Percentiles rank a stretch among this genome's conserved stretches.
Conservation (phyloP, 2,888 invertebrate genomes). For the Odontothrips loti region DNA sequence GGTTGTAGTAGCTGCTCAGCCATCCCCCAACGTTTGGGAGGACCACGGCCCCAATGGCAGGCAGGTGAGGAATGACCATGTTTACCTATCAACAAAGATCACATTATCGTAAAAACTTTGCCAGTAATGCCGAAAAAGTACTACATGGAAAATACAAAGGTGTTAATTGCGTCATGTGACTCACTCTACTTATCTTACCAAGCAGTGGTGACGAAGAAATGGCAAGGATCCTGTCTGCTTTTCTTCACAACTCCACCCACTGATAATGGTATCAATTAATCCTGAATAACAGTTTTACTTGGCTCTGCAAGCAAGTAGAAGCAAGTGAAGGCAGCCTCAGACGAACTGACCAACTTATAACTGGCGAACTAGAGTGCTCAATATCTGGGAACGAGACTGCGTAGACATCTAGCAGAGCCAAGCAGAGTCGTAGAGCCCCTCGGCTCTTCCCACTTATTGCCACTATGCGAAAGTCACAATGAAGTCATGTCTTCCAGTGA, state of each 20-base stretch:
- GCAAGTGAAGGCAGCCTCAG: neutral
- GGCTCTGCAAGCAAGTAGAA: neutral
- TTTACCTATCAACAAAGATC: neutral
- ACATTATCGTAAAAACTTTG: neutral
- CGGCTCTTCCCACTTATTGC: no score
- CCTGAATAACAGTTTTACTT: neutral
- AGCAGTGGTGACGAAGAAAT: neutral
- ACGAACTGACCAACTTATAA: neutral
- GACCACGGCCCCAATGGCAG: conserved; percentile 53
- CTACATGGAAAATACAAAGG: neutral
- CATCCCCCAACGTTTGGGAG: conserved; percentile 70
- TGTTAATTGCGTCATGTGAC: conserved; percentile 5
- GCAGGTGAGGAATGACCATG: conserved; percentile 37
- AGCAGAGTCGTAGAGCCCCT: no score
- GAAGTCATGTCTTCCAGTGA: no score
- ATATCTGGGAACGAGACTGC: no score
- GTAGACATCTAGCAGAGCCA: no score
- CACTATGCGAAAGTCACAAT: no score
- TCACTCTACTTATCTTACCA: neutral
- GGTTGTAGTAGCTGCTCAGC: conserved; percentile 59
- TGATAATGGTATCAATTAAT: neutral
- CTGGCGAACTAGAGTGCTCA: no score
- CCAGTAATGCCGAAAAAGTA: neutral
- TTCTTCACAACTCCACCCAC: neutral
- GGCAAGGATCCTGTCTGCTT: neutral